Conservation (phyloP, 2,888 invertebrate species). For the Catocala sponsa region DNA sequence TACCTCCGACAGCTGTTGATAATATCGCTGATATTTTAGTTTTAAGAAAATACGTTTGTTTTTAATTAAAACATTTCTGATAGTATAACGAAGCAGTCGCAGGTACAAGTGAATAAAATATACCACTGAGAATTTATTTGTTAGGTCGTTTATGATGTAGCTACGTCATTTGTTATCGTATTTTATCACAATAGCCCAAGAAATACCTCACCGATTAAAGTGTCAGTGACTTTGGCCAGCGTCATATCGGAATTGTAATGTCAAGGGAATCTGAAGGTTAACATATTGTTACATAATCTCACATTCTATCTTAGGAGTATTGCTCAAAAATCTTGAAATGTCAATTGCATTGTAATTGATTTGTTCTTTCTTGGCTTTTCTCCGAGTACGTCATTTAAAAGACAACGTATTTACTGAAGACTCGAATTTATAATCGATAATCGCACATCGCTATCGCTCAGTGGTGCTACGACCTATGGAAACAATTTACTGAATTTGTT, state of each 20-base stretch:
- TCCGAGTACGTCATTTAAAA: too few relatives aligned
- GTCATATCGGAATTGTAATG: conserved; percentile 44
- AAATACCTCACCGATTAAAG: conserved; percentile 48
- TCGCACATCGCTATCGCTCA: too few relatives aligned
- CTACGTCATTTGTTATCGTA: conserved; percentile 16
- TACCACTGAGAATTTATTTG: background rate
- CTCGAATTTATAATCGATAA: too few relatives aligned
- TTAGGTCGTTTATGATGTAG: background rate
- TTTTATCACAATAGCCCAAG: conserved; percentile 47
- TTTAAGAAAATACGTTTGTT: too few relatives aligned
- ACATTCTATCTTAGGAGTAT: background rate
- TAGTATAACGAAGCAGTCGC: too few relatives aligned
- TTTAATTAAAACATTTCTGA: too few relatives aligned
- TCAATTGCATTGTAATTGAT: background rate
- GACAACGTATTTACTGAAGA: too few relatives aligned
- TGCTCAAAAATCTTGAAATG: background rate
- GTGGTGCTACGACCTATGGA: too few relatives aligned
- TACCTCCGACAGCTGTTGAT: too few relatives aligned
- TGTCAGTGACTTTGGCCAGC: conserved; percentile 55
- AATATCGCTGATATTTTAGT: too few relatives aligned
- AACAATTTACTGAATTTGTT: too few relatives aligned
- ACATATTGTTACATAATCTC: conserved; percentile 19
- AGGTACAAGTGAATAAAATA: background rate
- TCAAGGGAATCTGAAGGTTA: conserved; percentile 55
- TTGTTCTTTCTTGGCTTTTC: too few relatives aligned